phyloP scores from a whole-genome alignment of 2,113 vertebrate genomes.

The Sturnus vulgaris region DNA sequence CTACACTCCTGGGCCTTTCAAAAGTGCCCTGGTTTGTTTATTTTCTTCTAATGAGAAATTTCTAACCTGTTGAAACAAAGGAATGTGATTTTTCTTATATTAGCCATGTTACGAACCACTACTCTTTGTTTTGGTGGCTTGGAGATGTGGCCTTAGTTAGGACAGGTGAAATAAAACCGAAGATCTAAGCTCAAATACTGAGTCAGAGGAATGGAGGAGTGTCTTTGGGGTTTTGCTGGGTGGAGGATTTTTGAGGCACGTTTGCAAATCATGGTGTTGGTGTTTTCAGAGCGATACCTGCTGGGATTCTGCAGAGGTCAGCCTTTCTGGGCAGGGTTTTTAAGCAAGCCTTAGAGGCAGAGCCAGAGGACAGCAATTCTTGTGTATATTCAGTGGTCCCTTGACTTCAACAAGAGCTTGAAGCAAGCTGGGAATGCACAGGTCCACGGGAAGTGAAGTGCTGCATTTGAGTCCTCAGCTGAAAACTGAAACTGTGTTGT shows the following conservation, averaged over 20 bases:
- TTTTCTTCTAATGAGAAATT: neutral
- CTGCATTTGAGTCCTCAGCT: neutral
- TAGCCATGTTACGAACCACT: neutral
- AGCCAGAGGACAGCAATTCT: neutral
- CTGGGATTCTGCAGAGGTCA: accelerated
- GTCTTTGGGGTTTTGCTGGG: neutral
- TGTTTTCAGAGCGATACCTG: neutral
- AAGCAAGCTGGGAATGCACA: neutral
- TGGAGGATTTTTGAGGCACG: neutral
- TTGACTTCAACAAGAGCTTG: neutral
- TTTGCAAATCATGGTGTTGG: neutral
- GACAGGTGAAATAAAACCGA: neutral
- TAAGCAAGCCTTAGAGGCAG: neutral
- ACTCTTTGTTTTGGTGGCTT: neutral
- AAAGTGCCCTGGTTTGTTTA: neutral
- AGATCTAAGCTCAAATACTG: neutral
- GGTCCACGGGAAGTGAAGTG: neutral
- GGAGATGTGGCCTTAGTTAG: neutral
- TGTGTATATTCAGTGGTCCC: neutral
- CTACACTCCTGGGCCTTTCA: neutral
- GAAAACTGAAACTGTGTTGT: neutral
- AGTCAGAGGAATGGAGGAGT: neutral
- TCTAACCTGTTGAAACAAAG: neutral
- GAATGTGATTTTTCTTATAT: neutral
- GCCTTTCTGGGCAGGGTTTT: neutral